Conservation (phyloP, 2,888 invertebrate species). For the Phasia obesa region DNA sequence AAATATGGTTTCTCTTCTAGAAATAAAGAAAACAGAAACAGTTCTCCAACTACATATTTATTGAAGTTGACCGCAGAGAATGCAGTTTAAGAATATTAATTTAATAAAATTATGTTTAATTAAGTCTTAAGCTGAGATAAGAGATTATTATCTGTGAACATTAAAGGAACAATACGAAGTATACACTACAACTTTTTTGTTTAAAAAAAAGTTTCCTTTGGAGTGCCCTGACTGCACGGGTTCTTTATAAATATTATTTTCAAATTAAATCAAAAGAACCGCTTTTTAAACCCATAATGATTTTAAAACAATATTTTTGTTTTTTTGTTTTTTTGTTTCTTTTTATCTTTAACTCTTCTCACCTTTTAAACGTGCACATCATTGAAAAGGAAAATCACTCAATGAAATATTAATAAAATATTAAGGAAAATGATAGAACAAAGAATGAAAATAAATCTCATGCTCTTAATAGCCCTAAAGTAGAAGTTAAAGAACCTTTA, state of each 20-base stretch:
- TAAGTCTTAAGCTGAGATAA: constrained; percentile 45
- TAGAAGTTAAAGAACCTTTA: constrained; percentile 27
- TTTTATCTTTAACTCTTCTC: constrained; percentile 46
- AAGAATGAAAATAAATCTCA: constrained; percentile 24
- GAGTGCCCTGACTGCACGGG: background rate
- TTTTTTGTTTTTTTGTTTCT: background rate
- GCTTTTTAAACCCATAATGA: constrained; percentile 28
- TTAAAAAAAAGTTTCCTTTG: background rate
- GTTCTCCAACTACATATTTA: too few relatives aligned
- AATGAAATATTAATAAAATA: constrained; percentile 35
- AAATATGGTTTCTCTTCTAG: background rate
- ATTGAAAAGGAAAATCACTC: constrained; percentile 44
- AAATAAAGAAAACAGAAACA: too few relatives aligned
- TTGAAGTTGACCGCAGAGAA: constrained; percentile 25
- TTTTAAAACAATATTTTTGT: constrained; percentile 17
- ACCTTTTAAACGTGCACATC: constrained; percentile 51
- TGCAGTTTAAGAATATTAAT: constrained; percentile 9
- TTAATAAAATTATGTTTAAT: constrained; percentile 61
- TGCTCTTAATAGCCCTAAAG: constrained; percentile 26
- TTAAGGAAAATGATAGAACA: background rate
- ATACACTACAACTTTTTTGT: background rate
- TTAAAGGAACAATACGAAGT: background rate
- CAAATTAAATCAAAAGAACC: constrained; percentile 48
- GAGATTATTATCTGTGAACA: background rate
- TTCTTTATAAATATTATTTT: background rate